These are phyloP conservation scores for Cotesia chilonis DNA, from an alignment of 1,140 invertebrate species.

Conservation along the genomic window DNA sequence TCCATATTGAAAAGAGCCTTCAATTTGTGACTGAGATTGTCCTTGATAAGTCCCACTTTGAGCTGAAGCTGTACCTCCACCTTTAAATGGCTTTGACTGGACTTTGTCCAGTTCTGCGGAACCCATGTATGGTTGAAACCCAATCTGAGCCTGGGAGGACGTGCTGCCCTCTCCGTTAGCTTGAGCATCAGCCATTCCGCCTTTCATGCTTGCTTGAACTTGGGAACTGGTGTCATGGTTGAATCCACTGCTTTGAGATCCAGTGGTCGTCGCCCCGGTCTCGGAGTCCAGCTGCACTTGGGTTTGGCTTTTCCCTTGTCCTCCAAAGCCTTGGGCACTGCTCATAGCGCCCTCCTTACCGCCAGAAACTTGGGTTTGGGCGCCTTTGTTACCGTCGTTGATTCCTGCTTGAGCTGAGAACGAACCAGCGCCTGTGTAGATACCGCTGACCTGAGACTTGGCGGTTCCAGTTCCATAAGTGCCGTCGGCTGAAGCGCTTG, in stretches of 20 bases:
- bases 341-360: constrained; percentile 77
- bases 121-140: constrained; percentile 77
- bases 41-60: constrained; percentile 77
- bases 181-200: constrained; percentile 84
- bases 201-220: constrained; percentile 79
- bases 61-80: constrained; percentile 79
- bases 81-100: constrained; percentile 70
- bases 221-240: constrained; percentile 80
- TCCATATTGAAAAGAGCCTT: constrained; percentile 79
- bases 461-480: constrained; percentile 75
- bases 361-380: constrained; percentile 77
- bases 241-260: constrained; percentile 77
- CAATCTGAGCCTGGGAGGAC: constrained; percentile 86
- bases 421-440: constrained; percentile 77
- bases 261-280: constrained; percentile 75
- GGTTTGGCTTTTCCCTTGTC: constrained; percentile 78
- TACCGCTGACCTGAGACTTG: constrained; percentile 82
- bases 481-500: constrained; percentile 78
- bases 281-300: constrained; percentile 78
- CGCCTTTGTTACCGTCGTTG: constrained; percentile 76
- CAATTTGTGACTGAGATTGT: constrained; percentile 81
- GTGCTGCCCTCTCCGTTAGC: constrained; percentile 83
- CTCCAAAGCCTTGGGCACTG: constrained; percentile 77
- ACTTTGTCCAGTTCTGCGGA: constrained; percentile 65
- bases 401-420: constrained; percentile 85